Conservation (phyloP, 2,113 vertebrate species). For the Actinemys pallida region DNA sequence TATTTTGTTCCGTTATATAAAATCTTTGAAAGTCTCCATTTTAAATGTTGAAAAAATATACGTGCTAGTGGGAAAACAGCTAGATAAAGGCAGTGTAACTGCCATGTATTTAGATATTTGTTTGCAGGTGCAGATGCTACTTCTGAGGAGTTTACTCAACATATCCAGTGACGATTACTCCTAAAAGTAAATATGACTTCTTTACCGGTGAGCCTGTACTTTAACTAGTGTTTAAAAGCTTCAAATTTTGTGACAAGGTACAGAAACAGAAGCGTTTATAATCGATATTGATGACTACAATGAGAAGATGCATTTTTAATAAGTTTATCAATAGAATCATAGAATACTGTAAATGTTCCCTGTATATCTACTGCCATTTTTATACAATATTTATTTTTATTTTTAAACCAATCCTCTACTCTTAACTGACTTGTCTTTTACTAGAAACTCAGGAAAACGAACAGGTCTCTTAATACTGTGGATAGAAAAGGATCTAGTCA, state of each 20-base stretch:
- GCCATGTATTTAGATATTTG: not conserved
- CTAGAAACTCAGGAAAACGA: not conserved
- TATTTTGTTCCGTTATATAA: not conserved
- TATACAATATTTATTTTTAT: not conserved
- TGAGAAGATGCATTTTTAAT: not conserved
- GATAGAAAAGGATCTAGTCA: not conserved
- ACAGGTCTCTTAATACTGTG: not conserved
- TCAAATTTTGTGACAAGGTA: not conserved
- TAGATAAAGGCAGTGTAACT: not conserved
- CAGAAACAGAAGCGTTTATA: rapidly evolving
- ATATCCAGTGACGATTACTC: not conserved
- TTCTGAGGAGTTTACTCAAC: not conserved
- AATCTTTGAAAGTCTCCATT: not conserved
- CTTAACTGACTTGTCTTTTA: not conserved
- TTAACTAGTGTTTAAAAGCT: not conserved
- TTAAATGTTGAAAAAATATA: not conserved
- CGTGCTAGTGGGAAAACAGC: not conserved
- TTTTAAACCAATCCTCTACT: not conserved
- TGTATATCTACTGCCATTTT: not conserved
- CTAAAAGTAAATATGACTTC: not conserved
- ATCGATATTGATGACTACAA: not conserved
- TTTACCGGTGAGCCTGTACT: not conserved
- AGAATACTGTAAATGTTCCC: not conserved
- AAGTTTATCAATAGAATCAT: not conserved
- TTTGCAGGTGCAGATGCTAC: not conserved